Percentiles rank a stretch among this genome's conserved stretches.
Evolutionary conservation across 2,888 invertebrate genomes (phyloP).

Genomic region (Nemotelus pantherinus): DNA sequence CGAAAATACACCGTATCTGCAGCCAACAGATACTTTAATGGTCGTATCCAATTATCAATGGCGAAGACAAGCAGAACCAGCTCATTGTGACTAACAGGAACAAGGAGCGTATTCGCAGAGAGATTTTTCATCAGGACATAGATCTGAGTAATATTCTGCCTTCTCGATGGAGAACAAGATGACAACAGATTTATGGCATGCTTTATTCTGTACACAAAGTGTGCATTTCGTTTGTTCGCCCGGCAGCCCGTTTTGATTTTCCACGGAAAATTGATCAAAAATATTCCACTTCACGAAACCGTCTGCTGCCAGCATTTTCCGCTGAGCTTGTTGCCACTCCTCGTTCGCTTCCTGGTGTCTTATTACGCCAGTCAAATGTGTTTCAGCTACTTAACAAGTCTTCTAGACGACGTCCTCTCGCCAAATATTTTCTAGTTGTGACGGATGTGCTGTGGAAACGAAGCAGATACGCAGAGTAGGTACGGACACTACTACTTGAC

Average conservation of each 20-base stretch:
- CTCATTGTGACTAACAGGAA: not conserved
- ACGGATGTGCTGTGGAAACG: too few relatives aligned
- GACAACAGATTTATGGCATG: constrained; percentile 40
- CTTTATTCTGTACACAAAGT: constrained; percentile 27
- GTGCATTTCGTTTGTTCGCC: not conserved
- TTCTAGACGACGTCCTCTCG: not conserved
- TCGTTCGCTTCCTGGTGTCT: constrained; percentile 7
- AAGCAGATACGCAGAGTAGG: too few relatives aligned
- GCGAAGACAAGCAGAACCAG: not conserved
- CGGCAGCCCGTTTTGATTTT: constrained; percentile 16
- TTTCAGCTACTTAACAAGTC: not conserved
- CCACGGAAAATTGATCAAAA: constrained; percentile 36
- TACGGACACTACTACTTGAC: not conserved
- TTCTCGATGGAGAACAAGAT: constrained; percentile 30
- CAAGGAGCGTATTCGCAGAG: not conserved
- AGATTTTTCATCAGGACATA: constrained; percentile 24
- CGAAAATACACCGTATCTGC: not conserved
- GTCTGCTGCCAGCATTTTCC: not conserved
- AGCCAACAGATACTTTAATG: not conserved
- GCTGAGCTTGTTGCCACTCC: not conserved
- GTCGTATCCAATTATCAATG: constrained; percentile 30
- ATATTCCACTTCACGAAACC: constrained; percentile 33
- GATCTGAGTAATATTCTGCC: constrained; percentile 22
- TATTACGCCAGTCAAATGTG: constrained; percentile 12
- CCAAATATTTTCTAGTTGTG: not conserved